A percentile compares a stretch with the other conserved stretches of the same genome.
Conservation (phyloP, 2,888 invertebrate genomes). For the Aspidiotus destructor region DNA sequence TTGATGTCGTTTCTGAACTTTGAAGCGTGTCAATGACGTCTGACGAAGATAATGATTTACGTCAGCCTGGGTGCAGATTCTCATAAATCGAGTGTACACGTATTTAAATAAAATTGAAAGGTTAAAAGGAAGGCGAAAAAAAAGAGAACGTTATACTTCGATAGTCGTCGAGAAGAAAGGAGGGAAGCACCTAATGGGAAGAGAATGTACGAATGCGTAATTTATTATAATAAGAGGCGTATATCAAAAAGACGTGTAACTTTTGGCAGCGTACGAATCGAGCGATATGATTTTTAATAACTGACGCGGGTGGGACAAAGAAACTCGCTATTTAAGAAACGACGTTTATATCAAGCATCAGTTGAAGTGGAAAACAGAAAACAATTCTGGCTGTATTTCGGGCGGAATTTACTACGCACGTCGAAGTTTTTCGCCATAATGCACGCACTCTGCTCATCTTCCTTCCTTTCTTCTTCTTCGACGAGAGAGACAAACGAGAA, state of each 20-base stretch:
- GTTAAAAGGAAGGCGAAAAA: not conserved
- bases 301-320: slow-evolving; percentile 18
- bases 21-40: too few relatives aligned
- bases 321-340: slow-evolving; percentile 11
- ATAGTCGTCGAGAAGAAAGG: not conserved
- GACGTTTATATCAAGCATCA: too few relatives aligned
- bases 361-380: too few relatives aligned
- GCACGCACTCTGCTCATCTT: too few relatives aligned
- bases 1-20: too few relatives aligned
- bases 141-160: not conserved
- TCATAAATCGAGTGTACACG: not conserved
- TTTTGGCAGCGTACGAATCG: slow-evolving; percentile 21
- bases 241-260: slow-evolving; percentile 24
- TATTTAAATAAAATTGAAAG: not conserved
- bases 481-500: too few relatives aligned
- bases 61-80: not conserved
- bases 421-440: too few relatives aligned
- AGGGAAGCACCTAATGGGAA: not conserved
- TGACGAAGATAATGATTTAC: too few relatives aligned
- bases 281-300: slow-evolving; percentile 28
- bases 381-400: too few relatives aligned
- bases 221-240: slow-evolving; percentile 15
- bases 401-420: too few relatives aligned
- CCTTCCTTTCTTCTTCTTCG: too few relatives aligned
- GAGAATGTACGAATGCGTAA: not conserved